These are phyloP conservation scores for Polydesmus complanatus DNA, from an alignment of 2,888 invertebrate genomes.

Conservation along the genomic window DNA sequence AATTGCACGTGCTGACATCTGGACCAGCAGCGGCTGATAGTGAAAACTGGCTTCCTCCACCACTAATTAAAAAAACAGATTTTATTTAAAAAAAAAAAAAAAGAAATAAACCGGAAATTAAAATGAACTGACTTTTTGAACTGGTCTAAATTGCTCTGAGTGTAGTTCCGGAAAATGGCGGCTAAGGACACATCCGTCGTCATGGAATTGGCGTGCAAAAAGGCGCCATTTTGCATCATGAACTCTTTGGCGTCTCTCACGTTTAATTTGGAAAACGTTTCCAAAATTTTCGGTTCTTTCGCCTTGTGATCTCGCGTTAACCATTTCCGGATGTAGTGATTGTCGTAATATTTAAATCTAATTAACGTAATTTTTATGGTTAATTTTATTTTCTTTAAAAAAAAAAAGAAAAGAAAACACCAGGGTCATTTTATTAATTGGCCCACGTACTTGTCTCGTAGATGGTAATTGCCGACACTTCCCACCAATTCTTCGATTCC, in stretches of 20 bases:
- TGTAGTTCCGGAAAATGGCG: conserved; percentile 77
- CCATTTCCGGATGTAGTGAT: conserved; percentile 78
- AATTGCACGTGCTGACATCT: conserved; percentile 33
- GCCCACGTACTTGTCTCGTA: conserved; percentile 76
- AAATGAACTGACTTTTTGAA: neutral
- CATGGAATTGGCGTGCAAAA: conserved; percentile 37
- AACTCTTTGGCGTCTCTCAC: conserved; percentile 89
- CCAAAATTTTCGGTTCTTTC: conserved; percentile 81
- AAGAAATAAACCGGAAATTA: neutral
- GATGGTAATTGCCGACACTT: conserved; percentile 85
- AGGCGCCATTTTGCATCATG: conserved; percentile 73
- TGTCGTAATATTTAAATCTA: conserved; percentile 85
- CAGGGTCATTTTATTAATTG: no score
- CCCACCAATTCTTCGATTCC: conserved; percentile 55
- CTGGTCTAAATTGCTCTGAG: conserved; percentile 29
- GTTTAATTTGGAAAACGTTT: conserved; percentile 82
- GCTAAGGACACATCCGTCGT: conserved; percentile 67
- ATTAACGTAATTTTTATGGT: no score
- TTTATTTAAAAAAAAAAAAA: neutral
- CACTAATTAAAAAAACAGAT: neutral
- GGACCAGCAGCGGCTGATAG: neutral
- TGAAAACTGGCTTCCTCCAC: conserved; percentile 3
- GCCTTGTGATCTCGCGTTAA: conserved; percentile 72
- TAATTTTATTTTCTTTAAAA: no score
- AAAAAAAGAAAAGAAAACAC: no score